Base-by-base conservation (phyloP, 2,888 invertebrate species). In the Aproaerema taeniolella region DNA sequence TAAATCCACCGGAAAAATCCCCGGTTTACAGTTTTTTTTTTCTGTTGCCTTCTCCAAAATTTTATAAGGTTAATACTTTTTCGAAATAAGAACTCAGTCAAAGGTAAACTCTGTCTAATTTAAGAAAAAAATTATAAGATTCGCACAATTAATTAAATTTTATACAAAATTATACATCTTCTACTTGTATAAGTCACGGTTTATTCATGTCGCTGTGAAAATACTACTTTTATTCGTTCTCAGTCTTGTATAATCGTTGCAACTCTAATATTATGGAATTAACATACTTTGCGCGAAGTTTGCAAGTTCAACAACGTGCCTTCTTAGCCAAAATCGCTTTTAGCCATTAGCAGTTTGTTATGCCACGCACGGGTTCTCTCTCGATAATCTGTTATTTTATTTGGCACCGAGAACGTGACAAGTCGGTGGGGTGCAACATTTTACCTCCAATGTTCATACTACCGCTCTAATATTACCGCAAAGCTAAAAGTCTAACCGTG, bases 371-470 rank as follows among this genome's bases (percentile, higher is more conserved):
- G 67, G 48, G 47, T 51, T 38, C 45, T 47, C 49, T 61, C 56
- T 64, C 67, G 67, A 69, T 72, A 69, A 72, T 71, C 70, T 70
- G 69, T 71, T 70, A 71, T 72, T 71, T 72, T 70, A 70, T 70
- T 65, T 67, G 68, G 67, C 67, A 61, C 50, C 40, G 52, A 47
- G 50, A 55, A 61, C 65, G 63, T 64, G 67, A 61, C 64, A 52
- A 58, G 52, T 60, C 54, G 52, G 45, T 42, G 47, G 52, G 53
- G 52, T 64, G 61, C 63, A 67, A 59, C 62, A 64, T 67, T 70
- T 64, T 60, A 63, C 53, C 53, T 49, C 33, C 30, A 50, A 46
- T 44, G 39, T 45, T 47, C 38, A 26, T 34, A 34, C 31, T n/a
- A n/a, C 32, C 39, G 12, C 38, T 40, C 42, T 37, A 46, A 52